A percentile compares a stretch with the other conserved stretches of the same genome.
These are phyloP conservation scores for Stigmatopora nigra DNA, from an alignment of 2,113 vertebrate genomes.

Conservation along the genomic window DNA sequence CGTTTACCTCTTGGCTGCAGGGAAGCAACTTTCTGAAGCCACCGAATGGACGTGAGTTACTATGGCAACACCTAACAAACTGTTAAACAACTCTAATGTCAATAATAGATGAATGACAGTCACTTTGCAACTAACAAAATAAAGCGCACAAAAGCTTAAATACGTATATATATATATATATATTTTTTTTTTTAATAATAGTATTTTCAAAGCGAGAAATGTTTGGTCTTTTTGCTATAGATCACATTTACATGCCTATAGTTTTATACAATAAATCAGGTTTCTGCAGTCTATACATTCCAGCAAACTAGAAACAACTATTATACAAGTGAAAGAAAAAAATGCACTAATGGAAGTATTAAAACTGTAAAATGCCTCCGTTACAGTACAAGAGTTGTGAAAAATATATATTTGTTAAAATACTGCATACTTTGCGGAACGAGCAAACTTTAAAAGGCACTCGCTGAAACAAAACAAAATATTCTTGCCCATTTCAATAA, in stretches of 20 bases:
- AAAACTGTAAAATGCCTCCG: neutral
- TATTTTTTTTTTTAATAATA: slow-evolving; percentile 24
- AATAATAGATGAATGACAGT: neutral
- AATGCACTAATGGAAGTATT: slow-evolving; percentile 1
- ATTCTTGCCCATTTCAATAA: slow-evolving; percentile 1
- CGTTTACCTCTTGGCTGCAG: neutral
- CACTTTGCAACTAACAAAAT: neutral
- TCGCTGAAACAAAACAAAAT: slow-evolving; percentile 30
- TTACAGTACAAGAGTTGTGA: slow-evolving; percentile 4
- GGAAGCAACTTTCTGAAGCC: neutral
- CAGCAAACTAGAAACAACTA: slow-evolving; percentile 17
- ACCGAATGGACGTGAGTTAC: slow-evolving; percentile 42
- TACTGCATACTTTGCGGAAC: neutral
- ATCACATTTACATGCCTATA: slow-evolving; percentile 8
- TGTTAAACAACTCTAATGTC: neutral
- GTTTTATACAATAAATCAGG: slow-evolving; percentile 2
- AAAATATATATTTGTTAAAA: neutral
- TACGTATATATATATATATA: neutral
- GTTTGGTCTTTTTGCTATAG: slow-evolving; percentile 21
- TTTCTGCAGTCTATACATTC: slow-evolving; percentile 4
- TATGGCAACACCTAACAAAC: slow-evolving; percentile 22
- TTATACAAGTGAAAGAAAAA: neutral
- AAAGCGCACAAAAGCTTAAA: slow-evolving; percentile 4
- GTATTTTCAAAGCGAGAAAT: slow-evolving; percentile 15
- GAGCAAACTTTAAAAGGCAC: slow-evolving; percentile 46